Percentiles rank a stretch among this genome's conserved stretches.
These are phyloP conservation scores for Triplophysa dalaica DNA, from an alignment of 2,113 vertebrate species.

Conservation along the genomic window DNA sequence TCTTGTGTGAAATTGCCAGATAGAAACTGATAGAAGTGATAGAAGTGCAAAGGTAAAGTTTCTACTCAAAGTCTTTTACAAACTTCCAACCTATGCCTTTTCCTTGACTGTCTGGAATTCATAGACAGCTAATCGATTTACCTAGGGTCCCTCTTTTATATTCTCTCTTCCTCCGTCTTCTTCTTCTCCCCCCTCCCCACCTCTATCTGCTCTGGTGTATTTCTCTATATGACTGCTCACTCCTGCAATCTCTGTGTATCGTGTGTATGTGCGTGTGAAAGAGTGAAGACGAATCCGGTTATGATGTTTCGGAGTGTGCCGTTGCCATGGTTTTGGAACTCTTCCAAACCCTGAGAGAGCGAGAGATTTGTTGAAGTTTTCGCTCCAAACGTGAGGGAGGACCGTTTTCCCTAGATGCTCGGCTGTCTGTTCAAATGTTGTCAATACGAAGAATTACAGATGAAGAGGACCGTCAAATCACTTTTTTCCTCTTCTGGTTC, in stretches of 20 bases:
- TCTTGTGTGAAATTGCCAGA: conserved; percentile 74
- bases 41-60: conserved; percentile 44
- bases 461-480: conserved; percentile 40
- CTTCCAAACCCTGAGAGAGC: conserved; percentile 45
- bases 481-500: conserved; percentile 34
- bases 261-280: conserved; percentile 50
- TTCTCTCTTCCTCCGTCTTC: conserved; percentile 37
- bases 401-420: conserved; percentile 39
- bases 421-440: conserved; percentile 36
- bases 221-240: conserved; percentile 48
- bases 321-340: conserved; percentile 65
- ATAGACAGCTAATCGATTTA: conserved; percentile 67
- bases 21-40: conserved; percentile 62
- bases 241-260: conserved; percentile 61
- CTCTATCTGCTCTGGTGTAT: conserved; percentile 49
- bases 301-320: conserved; percentile 58
- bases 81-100: conserved; percentile 55
- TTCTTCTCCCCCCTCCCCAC: conserved; percentile 34
- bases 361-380: conserved; percentile 34
- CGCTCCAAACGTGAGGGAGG: conserved; percentile 26
- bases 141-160: conserved; percentile 51
- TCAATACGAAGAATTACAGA: conserved; percentile 33
- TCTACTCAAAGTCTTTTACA: conserved; percentile 45
- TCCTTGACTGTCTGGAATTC: conserved; percentile 53
- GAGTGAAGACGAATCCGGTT: conserved; percentile 56